These are phyloP conservation scores for Pseudococcus jackbeardsleyi DNA, from an alignment of 2,888 invertebrate species.

Conservation along the genomic window DNA sequence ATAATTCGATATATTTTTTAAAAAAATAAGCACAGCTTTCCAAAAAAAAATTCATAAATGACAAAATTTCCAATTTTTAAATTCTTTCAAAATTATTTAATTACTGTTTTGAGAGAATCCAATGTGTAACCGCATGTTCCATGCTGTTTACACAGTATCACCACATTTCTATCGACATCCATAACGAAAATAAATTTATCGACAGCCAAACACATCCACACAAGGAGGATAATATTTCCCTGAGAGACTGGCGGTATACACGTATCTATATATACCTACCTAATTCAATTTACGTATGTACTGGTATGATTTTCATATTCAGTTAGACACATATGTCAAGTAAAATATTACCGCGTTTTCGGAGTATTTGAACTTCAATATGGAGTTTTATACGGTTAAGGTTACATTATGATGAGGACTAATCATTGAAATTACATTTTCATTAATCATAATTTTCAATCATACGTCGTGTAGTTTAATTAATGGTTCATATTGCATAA, in stretches of 20 bases:
- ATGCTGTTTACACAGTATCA: too few species aligned
- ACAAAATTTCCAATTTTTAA: too few species aligned
- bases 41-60: too few species aligned
- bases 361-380: constrained; percentile 17
- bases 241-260: background rate
- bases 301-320: background rate
- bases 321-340: constrained; percentile 5
- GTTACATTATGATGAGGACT: background rate
- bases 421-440: constrained; percentile 35
- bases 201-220: background rate
- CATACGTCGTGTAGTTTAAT: constrained; percentile 23
- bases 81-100: too few species aligned
- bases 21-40: too few species aligned
- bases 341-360: constrained; percentile 1
- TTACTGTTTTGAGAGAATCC: too few species aligned
- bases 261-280: background rate
- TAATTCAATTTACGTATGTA: background rate
- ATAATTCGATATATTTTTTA: too few species aligned
- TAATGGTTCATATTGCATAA: constrained; percentile 48
- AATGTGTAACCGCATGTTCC: too few species aligned
- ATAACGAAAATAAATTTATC: background rate
- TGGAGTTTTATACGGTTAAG: background rate
- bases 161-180: background rate
- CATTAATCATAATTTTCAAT: constrained; percentile 48
- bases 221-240: background rate